A percentile compares a stretch with the other conserved stretches of the same genome.
phyloP scores from a whole-genome alignment of 2,888 invertebrate genomes.

The Acanthosepion esculentum region DNA sequence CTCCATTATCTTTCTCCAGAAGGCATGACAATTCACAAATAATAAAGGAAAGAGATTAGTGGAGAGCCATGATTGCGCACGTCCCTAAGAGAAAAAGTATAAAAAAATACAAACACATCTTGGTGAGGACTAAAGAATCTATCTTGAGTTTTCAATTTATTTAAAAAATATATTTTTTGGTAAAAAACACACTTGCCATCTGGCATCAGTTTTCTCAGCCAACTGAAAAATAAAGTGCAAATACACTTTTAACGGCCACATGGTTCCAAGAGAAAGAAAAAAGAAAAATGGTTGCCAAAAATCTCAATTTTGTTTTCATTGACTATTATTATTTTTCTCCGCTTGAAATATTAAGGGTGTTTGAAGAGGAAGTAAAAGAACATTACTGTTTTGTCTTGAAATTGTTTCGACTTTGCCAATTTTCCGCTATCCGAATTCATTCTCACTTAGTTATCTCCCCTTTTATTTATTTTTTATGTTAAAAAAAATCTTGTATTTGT shows the following conservation, averaged over 20 bases:
- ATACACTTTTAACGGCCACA: not conserved
- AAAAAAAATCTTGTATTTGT: not conserved
- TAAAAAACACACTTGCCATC: not conserved
- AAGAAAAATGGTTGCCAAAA: not conserved
- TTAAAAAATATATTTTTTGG: not conserved
- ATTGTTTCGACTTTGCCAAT: not conserved
- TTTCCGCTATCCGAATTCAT: not conserved
- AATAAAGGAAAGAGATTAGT: too few species aligned
- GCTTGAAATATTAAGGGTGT: not conserved
- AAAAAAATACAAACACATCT: too few species aligned
- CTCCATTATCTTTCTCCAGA: too few species aligned
- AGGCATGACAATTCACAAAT: too few species aligned
- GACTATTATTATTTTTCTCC: not conserved
- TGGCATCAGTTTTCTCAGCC: not conserved
- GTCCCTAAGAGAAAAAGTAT: too few species aligned
- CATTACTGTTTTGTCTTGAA: not conserved
- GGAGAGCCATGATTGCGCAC: too few species aligned
- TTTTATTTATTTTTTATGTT: not conserved
- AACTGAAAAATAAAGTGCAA: not conserved
- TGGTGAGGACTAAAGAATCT: too few species aligned
- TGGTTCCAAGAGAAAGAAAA: not conserved
- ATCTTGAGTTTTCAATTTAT: not conserved
- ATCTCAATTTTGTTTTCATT: conserved; percentile 2
- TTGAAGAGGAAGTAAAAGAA: not conserved
- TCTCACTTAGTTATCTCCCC: not conserved